Percentiles rank a stretch among this genome's conserved stretches.
Evolutionary conservation across 2,113 vertebrate species (phyloP).

Genomic region (Eulemur macaco): DNA sequence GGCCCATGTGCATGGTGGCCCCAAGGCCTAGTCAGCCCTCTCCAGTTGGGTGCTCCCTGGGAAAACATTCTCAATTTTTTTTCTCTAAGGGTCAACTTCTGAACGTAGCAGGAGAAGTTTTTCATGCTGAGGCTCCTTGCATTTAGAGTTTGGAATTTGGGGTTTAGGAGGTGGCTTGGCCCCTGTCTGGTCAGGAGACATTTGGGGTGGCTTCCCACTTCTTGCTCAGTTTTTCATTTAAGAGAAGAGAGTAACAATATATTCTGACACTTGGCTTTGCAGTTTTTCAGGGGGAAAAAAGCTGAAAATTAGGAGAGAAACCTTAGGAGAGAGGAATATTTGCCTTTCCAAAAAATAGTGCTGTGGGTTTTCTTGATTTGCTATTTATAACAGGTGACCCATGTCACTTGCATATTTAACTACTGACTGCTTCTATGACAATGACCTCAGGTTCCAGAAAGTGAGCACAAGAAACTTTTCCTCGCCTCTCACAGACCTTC

Average conservation of each 20-base stretch:
- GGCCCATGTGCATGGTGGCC: background rate
- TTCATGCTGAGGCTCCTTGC: background rate
- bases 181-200: background rate
- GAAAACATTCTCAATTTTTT: background rate
- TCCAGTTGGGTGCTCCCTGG: background rate
- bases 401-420: background rate
- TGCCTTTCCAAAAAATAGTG: conserved; percentile 1
- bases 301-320: background rate
- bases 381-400: background rate
- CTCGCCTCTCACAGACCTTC: background rate
- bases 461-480: background rate
- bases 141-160: background rate
- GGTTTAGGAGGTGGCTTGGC: background rate
- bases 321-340: background rate
- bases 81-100: background rate
- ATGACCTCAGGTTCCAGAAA: background rate
- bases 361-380: background rate
- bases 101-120: background rate
- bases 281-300: background rate
- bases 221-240: background rate
- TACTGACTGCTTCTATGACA: background rate
- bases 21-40: accelerated
- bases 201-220: background rate
- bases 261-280: background rate
- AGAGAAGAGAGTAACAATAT: background rate